phyloP scores from a whole-genome alignment of 1,140 invertebrate species.

The Drosophila takahashii region DNA sequence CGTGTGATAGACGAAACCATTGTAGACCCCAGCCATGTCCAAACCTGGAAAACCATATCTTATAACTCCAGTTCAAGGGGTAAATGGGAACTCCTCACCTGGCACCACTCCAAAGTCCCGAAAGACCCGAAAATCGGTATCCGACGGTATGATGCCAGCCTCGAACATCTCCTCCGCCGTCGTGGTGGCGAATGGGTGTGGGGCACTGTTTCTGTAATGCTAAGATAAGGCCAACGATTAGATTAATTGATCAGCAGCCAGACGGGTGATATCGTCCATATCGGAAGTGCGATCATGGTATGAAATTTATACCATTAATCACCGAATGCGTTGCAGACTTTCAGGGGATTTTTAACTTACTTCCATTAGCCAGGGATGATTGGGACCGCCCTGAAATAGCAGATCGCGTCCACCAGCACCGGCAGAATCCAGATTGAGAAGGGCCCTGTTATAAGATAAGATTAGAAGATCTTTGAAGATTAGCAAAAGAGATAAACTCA shows the following conservation, averaged over 20 bases:
- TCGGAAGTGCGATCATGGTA: conserved; percentile 20
- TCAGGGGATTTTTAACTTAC: conserved; percentile 84
- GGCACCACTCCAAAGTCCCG: conserved; percentile 88
- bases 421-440: conserved; percentile 97
- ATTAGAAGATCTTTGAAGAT: conserved; percentile 86
- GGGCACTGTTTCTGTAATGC: conserved; percentile 92
- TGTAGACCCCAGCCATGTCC: conserved; percentile 96
- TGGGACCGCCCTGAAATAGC: conserved; percentile 96
- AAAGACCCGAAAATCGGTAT: conserved; percentile 94
- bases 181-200: conserved; percentile 92
- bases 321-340: not conserved
- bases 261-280: conserved; percentile 27
- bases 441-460: conserved; percentile 87
- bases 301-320: conserved; percentile 9
- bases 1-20: conserved; percentile 97
- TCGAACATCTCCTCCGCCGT: conserved; percentile 94
- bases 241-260: conserved; percentile 77
- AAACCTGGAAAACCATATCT: conserved; percentile 79
- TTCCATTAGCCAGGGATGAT: conserved; percentile 95
- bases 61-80: not conserved
- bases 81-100: conserved; percentile 38
- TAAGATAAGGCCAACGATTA: conserved; percentile 86
- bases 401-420: conserved; percentile 97
- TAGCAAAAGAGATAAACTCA: conserved; percentile 12
- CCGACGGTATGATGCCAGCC: conserved; percentile 92